Evolutionary conservation across 2,888 invertebrate genomes (phyloP).

Genomic region (Taphrorychus bicolor): DNA sequence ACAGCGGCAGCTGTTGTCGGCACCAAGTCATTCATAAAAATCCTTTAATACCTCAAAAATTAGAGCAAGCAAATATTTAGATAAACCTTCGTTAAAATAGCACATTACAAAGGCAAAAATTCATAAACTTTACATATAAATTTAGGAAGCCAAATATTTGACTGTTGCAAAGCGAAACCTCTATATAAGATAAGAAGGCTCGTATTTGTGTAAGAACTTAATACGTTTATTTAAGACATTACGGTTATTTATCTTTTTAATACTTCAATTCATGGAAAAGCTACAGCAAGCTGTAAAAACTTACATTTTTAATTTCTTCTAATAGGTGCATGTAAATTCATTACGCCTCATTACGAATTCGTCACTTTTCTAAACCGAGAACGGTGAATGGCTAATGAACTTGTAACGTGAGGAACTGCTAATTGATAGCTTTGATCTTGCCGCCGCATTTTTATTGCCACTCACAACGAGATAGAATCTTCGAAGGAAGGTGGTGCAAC

Average conservation of each 20-base stretch:
- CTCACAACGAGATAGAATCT: neutral
- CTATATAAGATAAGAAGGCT: slow-evolving; percentile 13
- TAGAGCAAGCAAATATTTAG: slow-evolving; percentile 26
- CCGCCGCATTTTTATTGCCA: neutral
- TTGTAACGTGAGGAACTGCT: slow-evolving; percentile 1
- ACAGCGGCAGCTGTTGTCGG: neutral
- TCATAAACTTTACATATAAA: slow-evolving; percentile 22
- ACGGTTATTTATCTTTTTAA: neutral
- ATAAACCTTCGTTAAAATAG: slow-evolving; percentile 21
- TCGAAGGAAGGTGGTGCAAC: neutral
- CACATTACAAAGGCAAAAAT: slow-evolving; percentile 28
- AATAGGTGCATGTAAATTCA: neutral
- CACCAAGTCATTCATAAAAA: slow-evolving; percentile 7
- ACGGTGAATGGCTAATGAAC: slow-evolving; percentile 2
- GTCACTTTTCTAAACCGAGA: neutral
- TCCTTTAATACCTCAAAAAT: slow-evolving; percentile 21
- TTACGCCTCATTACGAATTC: neutral
- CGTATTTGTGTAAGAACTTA: slow-evolving; percentile 11
- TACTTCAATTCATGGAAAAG: neutral
- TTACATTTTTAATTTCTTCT: no score
- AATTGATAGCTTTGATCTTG: neutral
- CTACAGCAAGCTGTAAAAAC: neutral
- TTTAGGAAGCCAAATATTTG: slow-evolving; percentile 23
- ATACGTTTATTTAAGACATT: slow-evolving; percentile 22
- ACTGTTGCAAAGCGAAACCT: slow-evolving; percentile 11